Base-by-base conservation (phyloP, 2,888 invertebrate species). In the Drosophila pegasa region DNA sequence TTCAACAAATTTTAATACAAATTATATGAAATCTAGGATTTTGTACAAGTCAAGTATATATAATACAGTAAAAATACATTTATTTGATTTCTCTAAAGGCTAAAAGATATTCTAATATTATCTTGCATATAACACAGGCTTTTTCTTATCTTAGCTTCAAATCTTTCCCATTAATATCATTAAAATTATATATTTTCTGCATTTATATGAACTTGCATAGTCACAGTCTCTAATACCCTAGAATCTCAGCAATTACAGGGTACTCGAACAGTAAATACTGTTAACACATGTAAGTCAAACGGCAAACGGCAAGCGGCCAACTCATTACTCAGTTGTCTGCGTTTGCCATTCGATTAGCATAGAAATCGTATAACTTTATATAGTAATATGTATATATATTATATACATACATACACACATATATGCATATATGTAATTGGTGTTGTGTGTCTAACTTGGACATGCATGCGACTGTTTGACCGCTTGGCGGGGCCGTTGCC, bases 291-390 rank as follows among this genome's bases (percentile, higher is more conserved):
- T 83, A 80, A 88, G 82, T 79, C 88, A 79, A 76, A 69, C 71
- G 65, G 64, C 71, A 74, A 78, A 55, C 61, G 66, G 64, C 71
- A 74, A 78, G 52, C 61, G 66, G 47, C 48, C 37, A 76, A 75
- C 83, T 86, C 83, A 86, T 88, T 86, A 82, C 86, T 80, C 86
- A 73, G 88, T 56, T 86, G 57, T 41, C 33, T 22, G 50, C 35
- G 57, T 60, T 45, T 66, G 75, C 66, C 45, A 77, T 70, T 76
- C 62, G 84, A 88, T 88, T 83, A 86, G 82, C 88, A 83, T 87
- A 74, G 75, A 71, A 83, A 83, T 87, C 75, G 70, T 67, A 82
- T 75, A 65, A 37, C 56, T 52, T 38, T 75, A 58, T 59, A 66
- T 58, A 56, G 20, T 16, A 35, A 14, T 40, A 54, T 37, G 51